phyloP scores from a whole-genome alignment of 2,113 vertebrate species.

The Lagopus leucura region DNA sequence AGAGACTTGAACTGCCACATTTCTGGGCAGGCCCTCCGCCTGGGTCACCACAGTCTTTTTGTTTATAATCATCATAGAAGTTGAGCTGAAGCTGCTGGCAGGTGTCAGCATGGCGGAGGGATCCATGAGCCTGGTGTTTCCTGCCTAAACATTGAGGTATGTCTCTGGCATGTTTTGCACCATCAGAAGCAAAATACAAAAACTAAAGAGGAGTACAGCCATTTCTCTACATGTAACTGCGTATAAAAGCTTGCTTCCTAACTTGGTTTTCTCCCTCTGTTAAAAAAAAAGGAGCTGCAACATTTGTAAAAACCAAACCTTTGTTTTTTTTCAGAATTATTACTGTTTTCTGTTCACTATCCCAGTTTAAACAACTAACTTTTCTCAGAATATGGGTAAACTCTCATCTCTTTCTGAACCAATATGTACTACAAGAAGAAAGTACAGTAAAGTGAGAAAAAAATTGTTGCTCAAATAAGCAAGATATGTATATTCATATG shows the following conservation, averaged over 20 bases:
- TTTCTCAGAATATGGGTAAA: neutral
- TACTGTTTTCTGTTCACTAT: neutral
- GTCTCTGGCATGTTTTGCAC: neutral
- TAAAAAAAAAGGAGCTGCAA: neutral
- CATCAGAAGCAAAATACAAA: neutral
- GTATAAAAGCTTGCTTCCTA: neutral
- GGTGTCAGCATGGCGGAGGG: neutral
- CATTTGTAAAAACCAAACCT: neutral
- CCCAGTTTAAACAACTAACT: neutral
- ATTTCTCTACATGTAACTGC: fast-evolving
- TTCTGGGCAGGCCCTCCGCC: no score
- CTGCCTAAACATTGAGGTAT: neutral
- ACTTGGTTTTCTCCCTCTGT: neutral
- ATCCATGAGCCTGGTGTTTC: fast-evolving
- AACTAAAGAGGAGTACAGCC: neutral
- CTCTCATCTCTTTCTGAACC: neutral
- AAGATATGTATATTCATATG: conserved; percentile 43
- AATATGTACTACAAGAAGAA: conserved; percentile 24
- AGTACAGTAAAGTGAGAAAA: conserved; percentile 43
- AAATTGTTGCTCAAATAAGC: neutral
- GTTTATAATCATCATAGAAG: neutral
- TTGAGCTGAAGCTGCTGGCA: neutral
- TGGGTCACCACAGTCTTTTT: neutral
- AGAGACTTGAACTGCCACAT: no score
- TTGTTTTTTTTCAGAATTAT: neutral